phyloP scores from a whole-genome alignment of 2,888 invertebrate species.

The Synergus umbraculus region DNA sequence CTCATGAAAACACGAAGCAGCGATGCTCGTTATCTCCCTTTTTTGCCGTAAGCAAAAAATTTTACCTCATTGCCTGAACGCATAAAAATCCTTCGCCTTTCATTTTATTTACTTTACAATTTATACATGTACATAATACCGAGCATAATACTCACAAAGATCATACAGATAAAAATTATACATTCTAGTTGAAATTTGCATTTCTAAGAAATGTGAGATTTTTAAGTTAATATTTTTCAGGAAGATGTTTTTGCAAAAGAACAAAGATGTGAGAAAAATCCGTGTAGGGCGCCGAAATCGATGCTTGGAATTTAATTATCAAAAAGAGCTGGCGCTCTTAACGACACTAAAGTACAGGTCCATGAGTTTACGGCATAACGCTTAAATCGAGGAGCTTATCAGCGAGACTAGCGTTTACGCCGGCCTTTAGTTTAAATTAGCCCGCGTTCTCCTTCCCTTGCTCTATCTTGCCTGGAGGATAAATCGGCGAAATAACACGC shows the following conservation, averaged over 20 bases:
- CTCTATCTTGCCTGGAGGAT: slow-evolving; percentile 46
- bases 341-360: slow-evolving; percentile 46
- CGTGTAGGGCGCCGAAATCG: neutral
- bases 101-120: neutral
- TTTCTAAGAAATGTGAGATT: too few relatives aligned
- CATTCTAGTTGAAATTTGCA: neutral
- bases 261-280: slow-evolving; percentile 1
- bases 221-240: too few relatives aligned
- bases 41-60: neutral
- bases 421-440: slow-evolving; percentile 51
- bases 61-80: neutral
- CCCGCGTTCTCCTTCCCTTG: slow-evolving; percentile 37
- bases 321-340: slow-evolving; percentile 44
- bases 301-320: slow-evolving; percentile 47
- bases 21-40: slow-evolving; percentile 3
- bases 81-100: neutral
- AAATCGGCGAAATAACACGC: slow-evolving; percentile 54
- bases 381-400: slow-evolving; percentile 50
- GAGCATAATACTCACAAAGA: neutral
- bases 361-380: slow-evolving; percentile 27
- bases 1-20: slow-evolving; percentile 2
- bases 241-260: too few relatives aligned
- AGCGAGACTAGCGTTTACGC: slow-evolving; percentile 42
- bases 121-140: neutral
- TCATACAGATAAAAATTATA: neutral